Conservation (phyloP, 2,797 vertebrate species). For the Poecilia gillii region DNA sequence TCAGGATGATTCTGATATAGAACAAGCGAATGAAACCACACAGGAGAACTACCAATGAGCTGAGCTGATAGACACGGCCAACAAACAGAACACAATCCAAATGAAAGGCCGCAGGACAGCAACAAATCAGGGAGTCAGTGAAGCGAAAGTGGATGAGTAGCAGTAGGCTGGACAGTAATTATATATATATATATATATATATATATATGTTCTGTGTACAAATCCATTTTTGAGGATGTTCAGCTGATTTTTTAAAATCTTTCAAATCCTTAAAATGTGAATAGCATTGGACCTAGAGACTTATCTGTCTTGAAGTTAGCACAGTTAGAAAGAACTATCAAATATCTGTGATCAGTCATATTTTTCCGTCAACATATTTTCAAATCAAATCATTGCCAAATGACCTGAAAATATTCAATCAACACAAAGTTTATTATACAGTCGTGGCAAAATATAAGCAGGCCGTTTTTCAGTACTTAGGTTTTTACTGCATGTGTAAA, state of each 20-base stretch:
- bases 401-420: background rate
- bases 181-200: too few relatives aligned
- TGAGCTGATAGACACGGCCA: background rate
- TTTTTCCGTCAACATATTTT: background rate
- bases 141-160: background rate
- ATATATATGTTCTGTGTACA: background rate
- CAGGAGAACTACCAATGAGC: background rate
- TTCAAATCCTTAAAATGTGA: background rate
- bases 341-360: background rate
- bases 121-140: background rate
- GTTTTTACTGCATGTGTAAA: background rate
- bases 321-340: background rate
- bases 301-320: background rate
- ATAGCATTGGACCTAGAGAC: background rate
- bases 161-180: too few relatives aligned
- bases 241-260: background rate
- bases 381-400: background rate
- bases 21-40: background rate
- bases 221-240: background rate
- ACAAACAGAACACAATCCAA: constrained; percentile 4
- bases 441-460: background rate
- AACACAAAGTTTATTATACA: background rate
- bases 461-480: background rate
- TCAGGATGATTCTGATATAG: background rate
- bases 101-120: background rate